Percentiles rank a stretch among this genome's conserved stretches.
Evolutionary conservation across 2,113 vertebrate species (phyloP).

Genomic region (Anoura caudifer): DNA sequence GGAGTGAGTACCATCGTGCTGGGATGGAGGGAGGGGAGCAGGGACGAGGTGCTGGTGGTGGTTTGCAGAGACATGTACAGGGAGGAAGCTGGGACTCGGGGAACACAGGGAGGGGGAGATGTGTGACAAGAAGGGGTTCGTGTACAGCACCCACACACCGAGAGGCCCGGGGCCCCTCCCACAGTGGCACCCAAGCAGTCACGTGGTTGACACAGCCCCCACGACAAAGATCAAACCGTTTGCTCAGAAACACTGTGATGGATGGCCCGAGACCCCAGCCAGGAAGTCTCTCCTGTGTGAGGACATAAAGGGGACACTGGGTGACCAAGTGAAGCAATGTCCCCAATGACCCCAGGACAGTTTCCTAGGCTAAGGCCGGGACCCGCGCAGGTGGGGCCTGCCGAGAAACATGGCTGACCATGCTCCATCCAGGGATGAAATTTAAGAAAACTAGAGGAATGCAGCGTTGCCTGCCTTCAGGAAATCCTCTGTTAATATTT

Average conservation of each 20-base stretch:
- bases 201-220: accelerated
- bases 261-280: neutral
- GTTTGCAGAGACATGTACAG: neutral
- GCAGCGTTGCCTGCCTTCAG: neutral
- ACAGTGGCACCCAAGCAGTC: accelerated
- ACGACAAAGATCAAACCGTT: neutral
- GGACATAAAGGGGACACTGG: neutral
- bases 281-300: neutral
- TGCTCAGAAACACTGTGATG: neutral
- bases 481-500: neutral
- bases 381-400: too few relatives aligned
- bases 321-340: neutral
- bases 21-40: neutral
- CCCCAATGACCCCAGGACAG: neutral
- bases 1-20: neutral
- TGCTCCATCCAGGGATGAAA: neutral
- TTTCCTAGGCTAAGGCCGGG: neutral
- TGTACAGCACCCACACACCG: accelerated
- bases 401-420: accelerated
- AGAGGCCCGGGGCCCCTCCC: accelerated
- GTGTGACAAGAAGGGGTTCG: too few relatives aligned
- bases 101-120: accelerated
- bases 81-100: accelerated
- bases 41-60: neutral
- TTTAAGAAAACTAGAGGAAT: neutral